phyloP scores from a whole-genome alignment of 64 coral and sea anemone genomes.

The Actinia tenebrosa region DNA sequence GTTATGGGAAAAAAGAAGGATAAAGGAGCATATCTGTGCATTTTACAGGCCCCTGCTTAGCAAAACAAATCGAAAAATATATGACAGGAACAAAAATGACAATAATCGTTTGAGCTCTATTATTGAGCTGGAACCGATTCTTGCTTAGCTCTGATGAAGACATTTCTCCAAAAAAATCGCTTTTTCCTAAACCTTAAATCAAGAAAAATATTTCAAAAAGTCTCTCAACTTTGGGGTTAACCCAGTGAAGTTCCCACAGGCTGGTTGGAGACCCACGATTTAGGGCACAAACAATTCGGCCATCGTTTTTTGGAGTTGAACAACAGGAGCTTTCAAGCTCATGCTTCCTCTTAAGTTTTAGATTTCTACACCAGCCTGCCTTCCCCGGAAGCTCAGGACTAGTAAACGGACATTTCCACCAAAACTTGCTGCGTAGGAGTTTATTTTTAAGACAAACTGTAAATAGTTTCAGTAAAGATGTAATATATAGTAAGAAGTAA shows the following conservation, averaged over 20 bases:
- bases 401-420: slow-evolving; percentile 4
- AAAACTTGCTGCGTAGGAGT: slow-evolving; percentile 5
- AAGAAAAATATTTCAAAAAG: neutral
- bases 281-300: neutral
- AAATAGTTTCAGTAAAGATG: neutral
- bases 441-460: slow-evolving; percentile 16
- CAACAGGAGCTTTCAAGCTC: neutral
- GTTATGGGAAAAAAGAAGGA: neutral
- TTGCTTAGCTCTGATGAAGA: neutral
- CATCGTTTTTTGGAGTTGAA: neutral
- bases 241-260: neutral
- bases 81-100: neutral
- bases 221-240: neutral
- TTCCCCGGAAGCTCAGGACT: neutral
- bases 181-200: neutral
- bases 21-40: neutral
- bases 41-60: neutral
- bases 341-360: neutral
- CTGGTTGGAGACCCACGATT: neutral
- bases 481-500: neutral
- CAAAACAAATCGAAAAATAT: neutral
- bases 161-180: neutral
- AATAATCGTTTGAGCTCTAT: neutral
- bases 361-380: neutral
- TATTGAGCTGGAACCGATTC: neutral